Conservation (phyloP, 2,797 vertebrate species). For the Adelosebastes latens region DNA sequence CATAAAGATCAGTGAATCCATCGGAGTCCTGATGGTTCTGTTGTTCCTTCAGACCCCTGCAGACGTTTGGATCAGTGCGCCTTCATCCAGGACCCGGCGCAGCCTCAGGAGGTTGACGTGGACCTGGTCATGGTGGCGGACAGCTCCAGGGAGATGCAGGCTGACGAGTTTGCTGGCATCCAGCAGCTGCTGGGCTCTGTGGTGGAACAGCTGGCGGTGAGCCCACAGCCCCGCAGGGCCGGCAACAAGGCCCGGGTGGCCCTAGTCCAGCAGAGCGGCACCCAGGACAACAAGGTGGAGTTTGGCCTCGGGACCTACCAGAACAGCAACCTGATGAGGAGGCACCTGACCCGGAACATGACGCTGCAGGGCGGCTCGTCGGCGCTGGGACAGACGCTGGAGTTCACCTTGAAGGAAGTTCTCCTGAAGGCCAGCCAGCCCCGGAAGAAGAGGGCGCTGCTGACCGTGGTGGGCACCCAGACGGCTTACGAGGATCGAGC, state of each 20-base stretch:
- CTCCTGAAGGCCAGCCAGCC: slow-evolving; percentile 72
- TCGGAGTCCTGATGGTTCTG: too few relatives aligned
- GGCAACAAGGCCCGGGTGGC: slow-evolving; percentile 76
- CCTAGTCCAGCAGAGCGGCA: slow-evolving; percentile 80
- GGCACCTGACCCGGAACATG: slow-evolving; percentile 73
- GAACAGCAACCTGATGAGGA: slow-evolving; percentile 76
- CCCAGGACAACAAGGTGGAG: slow-evolving; percentile 62
- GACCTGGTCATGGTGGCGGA: slow-evolving; percentile 88
- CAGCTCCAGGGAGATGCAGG: slow-evolving; percentile 79
- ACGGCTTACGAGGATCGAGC: slow-evolving; percentile 78
- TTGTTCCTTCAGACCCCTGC: slow-evolving; percentile 83
- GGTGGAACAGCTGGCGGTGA: slow-evolving; percentile 83
- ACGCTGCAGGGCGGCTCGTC: slow-evolving; percentile 79
- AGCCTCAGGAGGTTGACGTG: slow-evolving; percentile 75
- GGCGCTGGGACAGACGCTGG: slow-evolving; percentile 79
- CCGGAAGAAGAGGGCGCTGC: slow-evolving; percentile 77
- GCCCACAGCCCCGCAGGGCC: slow-evolving; percentile 57
- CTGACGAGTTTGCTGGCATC: slow-evolving; percentile 75
- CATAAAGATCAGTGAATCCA: too few relatives aligned
- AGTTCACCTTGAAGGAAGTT: slow-evolving; percentile 78
- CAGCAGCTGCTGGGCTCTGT: slow-evolving; percentile 83
- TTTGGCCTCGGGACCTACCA: slow-evolving; percentile 80
- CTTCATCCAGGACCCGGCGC: slow-evolving; percentile 5
- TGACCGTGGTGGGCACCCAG: slow-evolving; percentile 81
- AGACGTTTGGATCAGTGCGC: slow-evolving; percentile 66